These are phyloP conservation scores for Cirrhinus mrigala DNA, from an alignment of 2,797 vertebrate species.

Conservation along the genomic window DNA sequence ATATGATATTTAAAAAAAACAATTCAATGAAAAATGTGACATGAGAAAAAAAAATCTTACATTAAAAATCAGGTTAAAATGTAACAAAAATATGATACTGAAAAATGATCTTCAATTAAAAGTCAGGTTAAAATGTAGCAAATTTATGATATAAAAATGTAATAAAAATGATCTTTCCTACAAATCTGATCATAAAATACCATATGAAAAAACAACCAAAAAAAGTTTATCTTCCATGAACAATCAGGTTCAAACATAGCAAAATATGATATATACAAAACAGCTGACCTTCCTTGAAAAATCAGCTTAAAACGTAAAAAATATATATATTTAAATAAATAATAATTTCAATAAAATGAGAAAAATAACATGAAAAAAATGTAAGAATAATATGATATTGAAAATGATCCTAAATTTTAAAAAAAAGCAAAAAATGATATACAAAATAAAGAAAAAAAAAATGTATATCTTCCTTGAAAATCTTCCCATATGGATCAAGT, in stretches of 20 bases:
- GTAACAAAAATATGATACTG: not conserved
- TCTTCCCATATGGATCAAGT: not conserved
- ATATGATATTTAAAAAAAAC: not conserved
- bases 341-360: too few species aligned
- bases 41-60: not conserved
- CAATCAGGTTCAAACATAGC: not conserved
- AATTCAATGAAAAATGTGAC: too few species aligned
- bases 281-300: not conserved
- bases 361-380: not conserved
- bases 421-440: not conserved
- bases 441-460: not conserved
- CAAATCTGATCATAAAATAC: not conserved
- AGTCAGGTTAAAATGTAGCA: not conserved
- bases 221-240: not conserved
- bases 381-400: not conserved
- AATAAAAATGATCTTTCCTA: not conserved
- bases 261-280: not conserved
- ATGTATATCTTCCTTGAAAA: not conserved
- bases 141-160: not conserved
- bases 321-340: too few species aligned
- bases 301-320: too few species aligned
- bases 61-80: not conserved
- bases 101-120: not conserved
- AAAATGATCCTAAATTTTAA: not conserved
- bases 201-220: too few species aligned